Base-by-base conservation (phyloP, 2,888 invertebrate genomes). In the Disparrhopalites patrizii region DNA sequence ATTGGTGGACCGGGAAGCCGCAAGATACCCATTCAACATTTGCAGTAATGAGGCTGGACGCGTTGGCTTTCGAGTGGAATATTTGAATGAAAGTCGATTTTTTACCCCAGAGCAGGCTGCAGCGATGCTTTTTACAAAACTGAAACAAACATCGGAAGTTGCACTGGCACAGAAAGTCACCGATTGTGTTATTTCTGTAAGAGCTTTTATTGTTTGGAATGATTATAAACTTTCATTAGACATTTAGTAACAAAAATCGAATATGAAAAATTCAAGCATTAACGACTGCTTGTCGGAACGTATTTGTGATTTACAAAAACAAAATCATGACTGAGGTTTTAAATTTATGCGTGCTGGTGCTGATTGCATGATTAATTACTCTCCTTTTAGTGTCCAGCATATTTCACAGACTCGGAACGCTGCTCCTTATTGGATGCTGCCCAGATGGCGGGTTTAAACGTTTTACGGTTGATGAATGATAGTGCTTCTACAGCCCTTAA, bases 41-140 rank as follows among this genome's bases (percentile, higher is more conserved):
- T 86, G 89, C 73, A 86, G 87, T 78, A 84, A 85, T 71, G 81
- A 85, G 47, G 87, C 91, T 81, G 94, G 92, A 71, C 84, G 86
- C 62, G 89, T 94, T 78, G 92, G 93, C 65, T 76, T 79, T n/a
- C 72, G 88, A 86, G 87, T 87, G 62, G 82, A 88, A 77, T 98
- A 96, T 80, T 83, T 94, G 77, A 88, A 87, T 73, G 91, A 95
- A 80, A 88, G 90, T 71, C 87, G 89, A 77, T 83, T 87, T 56
- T 94, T 95, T 80, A 87, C 86, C 27, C 92, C 95, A 0, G 94
- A 96, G 80, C 99, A 99, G 83, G 86, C 98, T 75, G 88, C 93
- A 51, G 96, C 93, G 18, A 98, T 98, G 93, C 82, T 98, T 72
- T 87, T 99, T 75, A 96, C 96, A 36, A 99, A 99, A 81, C 82